These are phyloP conservation scores for Nemotelus nigrinus DNA, from an alignment of 2,888 invertebrate species.

Conservation along the genomic window DNA sequence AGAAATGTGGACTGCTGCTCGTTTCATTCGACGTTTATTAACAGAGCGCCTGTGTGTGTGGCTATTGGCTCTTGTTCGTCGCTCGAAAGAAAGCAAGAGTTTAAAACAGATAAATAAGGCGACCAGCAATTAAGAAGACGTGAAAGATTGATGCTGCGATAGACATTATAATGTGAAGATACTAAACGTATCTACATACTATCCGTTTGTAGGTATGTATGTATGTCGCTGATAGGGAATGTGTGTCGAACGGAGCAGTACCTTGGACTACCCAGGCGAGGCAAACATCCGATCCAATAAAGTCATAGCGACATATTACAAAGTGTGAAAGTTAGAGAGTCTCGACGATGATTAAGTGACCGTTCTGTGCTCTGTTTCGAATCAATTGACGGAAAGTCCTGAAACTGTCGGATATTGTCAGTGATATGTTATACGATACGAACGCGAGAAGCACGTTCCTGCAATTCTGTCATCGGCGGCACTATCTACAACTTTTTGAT, in stretches of 20 bases:
- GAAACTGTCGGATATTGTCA: not conserved
- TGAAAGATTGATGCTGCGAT: constrained; percentile 39
- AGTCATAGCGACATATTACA: not conserved
- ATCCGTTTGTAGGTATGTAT: not conserved
- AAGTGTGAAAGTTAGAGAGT: constrained; percentile 39
- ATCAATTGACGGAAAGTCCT: constrained; percentile 13
- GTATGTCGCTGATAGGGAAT: not conserved
- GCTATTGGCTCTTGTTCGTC: too few species aligned
- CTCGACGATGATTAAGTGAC: constrained; percentile 26
- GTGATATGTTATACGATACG: too few species aligned
- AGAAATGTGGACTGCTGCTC: too few species aligned
- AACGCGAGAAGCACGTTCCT: too few species aligned
- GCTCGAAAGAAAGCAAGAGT: constrained; percentile 12
- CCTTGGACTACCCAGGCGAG: not conserved
- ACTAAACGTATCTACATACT: not conserved
- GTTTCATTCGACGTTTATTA: too few species aligned
- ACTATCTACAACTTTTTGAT: too few species aligned
- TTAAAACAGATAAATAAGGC: constrained; percentile 25
- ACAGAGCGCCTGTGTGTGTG: too few species aligned
- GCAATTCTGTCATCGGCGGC: too few species aligned
- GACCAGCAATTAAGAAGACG: constrained; percentile 38
- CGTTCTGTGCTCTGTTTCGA: not conserved
- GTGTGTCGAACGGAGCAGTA: not conserved
- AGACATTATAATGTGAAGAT: constrained; percentile 25
- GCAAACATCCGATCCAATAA: constrained; percentile 19